Evolutionary conservation across 2,888 invertebrate species (phyloP), one percentile per base, ranked within the genome.

Genomic region (Lysandra coridon): DNA sequence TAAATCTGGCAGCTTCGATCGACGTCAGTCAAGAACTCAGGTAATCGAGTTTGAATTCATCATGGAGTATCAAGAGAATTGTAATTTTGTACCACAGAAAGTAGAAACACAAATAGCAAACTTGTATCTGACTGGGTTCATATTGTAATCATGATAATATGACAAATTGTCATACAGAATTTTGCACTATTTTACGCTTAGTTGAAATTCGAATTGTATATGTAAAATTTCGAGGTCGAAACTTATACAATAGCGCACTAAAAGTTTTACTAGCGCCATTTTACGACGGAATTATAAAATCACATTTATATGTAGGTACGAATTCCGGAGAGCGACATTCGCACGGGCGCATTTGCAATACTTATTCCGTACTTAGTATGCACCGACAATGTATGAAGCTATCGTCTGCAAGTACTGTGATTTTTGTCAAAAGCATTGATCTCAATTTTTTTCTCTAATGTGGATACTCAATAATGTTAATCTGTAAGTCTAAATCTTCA

Each of bases 231-330:
- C 64, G 30, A 64, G 64, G 64, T 30, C 12, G 23, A 23, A 64
- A 30, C 30, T 64, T 30, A 64, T 64, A 30, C 10, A 64, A 64
- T 64, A 64, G 64, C 23, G 30, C 64, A 2, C 64, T 30, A 64
- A 64, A 64, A 64, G 23, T 64, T 64, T 64, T 64, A 30, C 64
- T 64, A 30, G 64, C 23, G 64, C 12, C 10, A 64, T 64, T 64
- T 64, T 64, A 64, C 64, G 23, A 64, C 64, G 30, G 30, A 64
- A 64, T 64, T 64, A 64, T 62, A 62, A 23, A 64, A 64, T 64
- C 30, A 64, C 30, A 64, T 64, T 64, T 64, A 53, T 53, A 53
- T 53, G 53, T 14, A 12, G 53, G 7, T 30, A 64, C 64, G 64
- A 64, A 64, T 64, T 30, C 30, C 64, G 12, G 30, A 30, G 30